Conservation (phyloP, 2,797 vertebrate genomes). For the Coilia nasus region DNA sequence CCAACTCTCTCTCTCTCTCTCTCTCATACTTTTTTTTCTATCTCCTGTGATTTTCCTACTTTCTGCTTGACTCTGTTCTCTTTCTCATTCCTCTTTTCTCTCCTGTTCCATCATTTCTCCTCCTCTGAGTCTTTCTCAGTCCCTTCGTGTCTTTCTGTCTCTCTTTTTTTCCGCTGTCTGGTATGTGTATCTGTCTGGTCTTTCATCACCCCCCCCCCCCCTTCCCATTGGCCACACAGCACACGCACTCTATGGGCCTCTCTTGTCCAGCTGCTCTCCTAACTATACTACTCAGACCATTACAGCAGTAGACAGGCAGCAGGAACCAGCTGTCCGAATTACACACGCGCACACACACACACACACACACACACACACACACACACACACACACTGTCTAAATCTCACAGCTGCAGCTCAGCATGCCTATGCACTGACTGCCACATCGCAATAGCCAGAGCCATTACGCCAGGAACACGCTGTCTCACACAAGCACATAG, state of each 20-base stretch:
- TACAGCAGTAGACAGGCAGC: not conserved
- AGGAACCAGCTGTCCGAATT: not conserved
- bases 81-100: not conserved
- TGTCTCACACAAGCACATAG: not conserved
- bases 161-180: not conserved
- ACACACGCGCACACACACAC: too few species aligned
- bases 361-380: not conserved
- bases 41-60: not conserved
- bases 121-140: not conserved
- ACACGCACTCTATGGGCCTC: not conserved
- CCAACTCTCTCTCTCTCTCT: not conserved
- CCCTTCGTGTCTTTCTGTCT: not conserved
- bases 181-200: not conserved
- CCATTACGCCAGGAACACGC: not conserved
- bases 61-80: not conserved
- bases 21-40: slow-evolving; percentile 3
- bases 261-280: not conserved
- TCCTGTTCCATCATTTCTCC: not conserved
- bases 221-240: not conserved
- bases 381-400: not conserved
- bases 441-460: not conserved
- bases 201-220: not conserved
- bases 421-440: not conserved
- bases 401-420: not conserved
- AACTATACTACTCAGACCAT: not conserved